Percentiles rank a stretch among this genome's conserved stretches.
Conservation (phyloP, 2,113 vertebrate species). For the Plestiodon gilberti region DNA sequence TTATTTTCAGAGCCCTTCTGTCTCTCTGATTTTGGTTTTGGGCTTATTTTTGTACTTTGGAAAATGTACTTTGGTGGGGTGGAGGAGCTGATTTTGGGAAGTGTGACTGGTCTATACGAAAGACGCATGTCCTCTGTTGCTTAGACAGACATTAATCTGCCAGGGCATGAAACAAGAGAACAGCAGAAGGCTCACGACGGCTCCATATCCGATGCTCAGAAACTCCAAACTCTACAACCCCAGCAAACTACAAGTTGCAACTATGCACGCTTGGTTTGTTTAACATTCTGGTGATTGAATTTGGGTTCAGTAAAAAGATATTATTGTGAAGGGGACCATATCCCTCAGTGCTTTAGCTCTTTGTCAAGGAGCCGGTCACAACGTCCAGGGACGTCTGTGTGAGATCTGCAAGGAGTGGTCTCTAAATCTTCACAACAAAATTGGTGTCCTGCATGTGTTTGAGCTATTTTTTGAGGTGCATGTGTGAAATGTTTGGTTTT, state of each 20-base stretch:
- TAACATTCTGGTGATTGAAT: not conserved
- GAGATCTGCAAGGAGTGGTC: not conserved
- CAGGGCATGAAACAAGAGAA: not conserved
- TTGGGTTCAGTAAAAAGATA: not conserved
- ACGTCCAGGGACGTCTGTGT: not conserved
- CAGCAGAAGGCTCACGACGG: not conserved
- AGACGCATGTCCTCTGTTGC: not conserved
- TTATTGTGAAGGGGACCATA: not conserved
- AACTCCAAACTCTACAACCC: not conserved
- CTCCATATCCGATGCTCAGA: not conserved
- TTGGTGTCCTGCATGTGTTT: not conserved
- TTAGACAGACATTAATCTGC: not conserved
- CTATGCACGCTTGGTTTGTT: not conserved
- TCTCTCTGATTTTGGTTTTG: no score
- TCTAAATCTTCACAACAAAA: not conserved
- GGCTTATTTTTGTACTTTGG: no score
- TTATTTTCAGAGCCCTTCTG: no score
- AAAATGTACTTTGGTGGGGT: no score
- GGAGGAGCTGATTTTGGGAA: no score
- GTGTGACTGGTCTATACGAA: no score
- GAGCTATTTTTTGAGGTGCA: no score
- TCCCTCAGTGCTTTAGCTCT: not conserved
- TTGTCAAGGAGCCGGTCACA: not conserved
- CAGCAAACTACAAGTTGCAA: not conserved
- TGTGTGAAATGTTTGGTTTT: no score